These are phyloP conservation scores for Hydractinia echinata DNA, from an alignment of 30 jellyfish, hydroid and myxozoan genomes.

Conservation along the genomic window DNA sequence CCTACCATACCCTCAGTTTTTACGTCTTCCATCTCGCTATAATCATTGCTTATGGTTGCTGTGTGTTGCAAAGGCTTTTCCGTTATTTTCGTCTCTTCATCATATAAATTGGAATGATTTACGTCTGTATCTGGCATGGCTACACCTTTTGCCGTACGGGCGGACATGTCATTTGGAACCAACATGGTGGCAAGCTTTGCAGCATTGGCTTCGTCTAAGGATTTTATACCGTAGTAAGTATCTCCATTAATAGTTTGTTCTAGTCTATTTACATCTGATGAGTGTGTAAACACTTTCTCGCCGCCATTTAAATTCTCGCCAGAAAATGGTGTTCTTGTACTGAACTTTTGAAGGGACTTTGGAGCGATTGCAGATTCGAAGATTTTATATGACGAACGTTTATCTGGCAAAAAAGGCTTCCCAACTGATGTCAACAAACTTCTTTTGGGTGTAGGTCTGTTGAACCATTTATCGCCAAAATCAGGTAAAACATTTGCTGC, in stretches of 20 bases:
- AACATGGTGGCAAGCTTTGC: not conserved
- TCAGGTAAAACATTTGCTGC: slow-evolving; percentile 5
- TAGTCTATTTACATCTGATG: slow-evolving; percentile 6
- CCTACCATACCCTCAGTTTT: not conserved
- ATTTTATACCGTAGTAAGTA: not conserved
- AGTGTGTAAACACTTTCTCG: not conserved
- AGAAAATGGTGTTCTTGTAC: not conserved
- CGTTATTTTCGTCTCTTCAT: not conserved
- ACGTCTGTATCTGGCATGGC: not conserved
- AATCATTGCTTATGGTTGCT: slow-evolving; percentile 6
- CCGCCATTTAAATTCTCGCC: not conserved
- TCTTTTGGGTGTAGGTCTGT: slow-evolving; percentile 1
- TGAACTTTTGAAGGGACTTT: too few species aligned
- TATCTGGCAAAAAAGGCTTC: slow-evolving; percentile 37
- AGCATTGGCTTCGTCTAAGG: not conserved
- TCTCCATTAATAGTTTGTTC: slow-evolving; percentile 13
- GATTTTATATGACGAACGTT: slow-evolving; percentile 21
- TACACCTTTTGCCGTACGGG: not conserved
- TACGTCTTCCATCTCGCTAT: too few species aligned
- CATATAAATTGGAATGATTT: not conserved
- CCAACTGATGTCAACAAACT: slow-evolving; percentile 6
- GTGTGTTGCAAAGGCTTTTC: slow-evolving; percentile 13
- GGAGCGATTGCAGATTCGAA: slow-evolving; percentile 4
- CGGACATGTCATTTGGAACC: not conserved
- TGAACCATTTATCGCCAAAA: slow-evolving; percentile 8